phyloP scores from a whole-genome alignment of 2,113 vertebrate species.

The Hiodon tergisus region DNA sequence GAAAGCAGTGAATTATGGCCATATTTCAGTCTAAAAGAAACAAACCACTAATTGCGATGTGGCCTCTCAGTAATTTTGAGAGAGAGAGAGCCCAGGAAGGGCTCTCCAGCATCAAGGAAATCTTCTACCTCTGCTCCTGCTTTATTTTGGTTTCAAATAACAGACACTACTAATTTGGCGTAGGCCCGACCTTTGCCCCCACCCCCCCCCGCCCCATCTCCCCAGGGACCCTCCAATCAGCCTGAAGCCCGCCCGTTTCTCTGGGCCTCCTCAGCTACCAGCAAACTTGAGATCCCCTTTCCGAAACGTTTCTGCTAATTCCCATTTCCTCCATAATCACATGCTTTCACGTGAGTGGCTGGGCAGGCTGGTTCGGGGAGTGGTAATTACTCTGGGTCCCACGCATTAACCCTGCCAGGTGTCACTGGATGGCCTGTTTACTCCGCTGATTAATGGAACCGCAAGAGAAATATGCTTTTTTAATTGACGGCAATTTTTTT shows the following conservation, averaged over 20 bases:
- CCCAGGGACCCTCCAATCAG: slow-evolving; percentile 77
- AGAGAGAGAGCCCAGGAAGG: slow-evolving; percentile 60
- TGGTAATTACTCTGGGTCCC: slow-evolving; percentile 79
- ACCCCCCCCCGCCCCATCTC: slow-evolving; percentile 46
- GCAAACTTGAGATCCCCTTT: slow-evolving; percentile 62
- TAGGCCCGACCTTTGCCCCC: slow-evolving; percentile 72
- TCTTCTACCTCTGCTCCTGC: slow-evolving; percentile 74
- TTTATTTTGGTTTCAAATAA: slow-evolving; percentile 88
- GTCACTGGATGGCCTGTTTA: slow-evolving; percentile 80
- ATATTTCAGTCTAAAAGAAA: slow-evolving; percentile 76
- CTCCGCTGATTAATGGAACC: slow-evolving; percentile 83
- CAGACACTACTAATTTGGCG: slow-evolving; percentile 84
- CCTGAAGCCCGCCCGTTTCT: slow-evolving; percentile 59
- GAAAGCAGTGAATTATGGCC: slow-evolving; percentile 74
- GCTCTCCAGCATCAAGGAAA: slow-evolving; percentile 63
- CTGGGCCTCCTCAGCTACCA: slow-evolving; percentile 61
- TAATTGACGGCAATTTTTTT: slow-evolving; percentile 58
- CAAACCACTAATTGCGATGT: slow-evolving; percentile 73
- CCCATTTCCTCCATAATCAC: slow-evolving; percentile 92
- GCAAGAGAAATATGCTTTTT: slow-evolving; percentile 69
- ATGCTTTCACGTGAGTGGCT: slow-evolving; percentile 79
- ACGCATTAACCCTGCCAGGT: slow-evolving; percentile 86
- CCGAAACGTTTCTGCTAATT: slow-evolving; percentile 86
- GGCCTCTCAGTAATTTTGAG: slow-evolving; percentile 66
- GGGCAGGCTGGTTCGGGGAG: slow-evolving; percentile 55